phyloP scores from a whole-genome alignment of 2,888 invertebrate genomes.

The Notodonta dromedarius region DNA sequence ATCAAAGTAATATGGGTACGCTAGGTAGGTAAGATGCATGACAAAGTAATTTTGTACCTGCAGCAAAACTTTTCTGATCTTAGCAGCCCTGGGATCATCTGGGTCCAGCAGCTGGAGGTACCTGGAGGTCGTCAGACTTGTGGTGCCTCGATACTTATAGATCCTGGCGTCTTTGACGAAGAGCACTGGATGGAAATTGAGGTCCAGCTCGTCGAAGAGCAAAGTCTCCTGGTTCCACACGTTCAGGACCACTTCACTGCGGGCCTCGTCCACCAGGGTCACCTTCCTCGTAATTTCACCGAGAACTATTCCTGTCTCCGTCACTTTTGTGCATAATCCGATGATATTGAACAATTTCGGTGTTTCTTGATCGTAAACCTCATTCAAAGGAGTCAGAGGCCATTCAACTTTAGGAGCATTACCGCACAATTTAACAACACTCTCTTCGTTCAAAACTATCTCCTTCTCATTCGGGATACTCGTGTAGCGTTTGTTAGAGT shows the following conservation, averaged over 20 bases:
- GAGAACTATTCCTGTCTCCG: not conserved
- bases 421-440: not conserved
- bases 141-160: not conserved
- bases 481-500: not conserved
- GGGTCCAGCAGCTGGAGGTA: not conserved
- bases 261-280: not conserved
- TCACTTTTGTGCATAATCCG: not conserved
- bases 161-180: not conserved
- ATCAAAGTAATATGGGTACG: no score
- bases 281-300: not conserved
- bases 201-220: constrained; percentile 1
- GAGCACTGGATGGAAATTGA: not conserved
- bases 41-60: not conserved
- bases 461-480: not conserved
- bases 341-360: not conserved
- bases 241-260: not conserved
- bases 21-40: no score
- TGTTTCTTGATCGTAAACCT: not conserved
- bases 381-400: not conserved
- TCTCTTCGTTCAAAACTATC: not conserved
- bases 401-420: not conserved
- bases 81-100: not conserved
- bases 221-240: not conserved
- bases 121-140: not conserved
- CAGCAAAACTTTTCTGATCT: not conserved